phyloP scores from a whole-genome alignment of 2,113 vertebrate species.

The Charina bottae region DNA sequence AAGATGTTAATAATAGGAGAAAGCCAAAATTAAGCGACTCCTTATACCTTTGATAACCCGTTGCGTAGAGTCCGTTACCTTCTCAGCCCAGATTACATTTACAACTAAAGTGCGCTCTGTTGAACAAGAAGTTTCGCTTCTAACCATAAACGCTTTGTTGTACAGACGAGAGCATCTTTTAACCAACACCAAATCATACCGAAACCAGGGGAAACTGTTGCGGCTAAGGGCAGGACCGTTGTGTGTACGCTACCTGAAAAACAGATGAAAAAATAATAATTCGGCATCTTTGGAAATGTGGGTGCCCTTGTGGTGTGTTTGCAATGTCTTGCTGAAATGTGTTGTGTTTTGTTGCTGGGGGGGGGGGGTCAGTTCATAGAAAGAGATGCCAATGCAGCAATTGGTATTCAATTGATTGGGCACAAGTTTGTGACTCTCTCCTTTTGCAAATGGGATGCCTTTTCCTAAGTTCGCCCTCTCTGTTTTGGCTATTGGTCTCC shows the following conservation, averaged over 20 bases:
- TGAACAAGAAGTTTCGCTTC: not conserved
- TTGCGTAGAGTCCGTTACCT: not conserved
- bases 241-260: not conserved
- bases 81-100: too few species aligned
- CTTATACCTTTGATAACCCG: not conserved
- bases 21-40: not conserved
- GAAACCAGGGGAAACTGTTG: constrained; percentile 1
- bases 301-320: not conserved
- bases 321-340: not conserved
- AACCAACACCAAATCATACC: not conserved
- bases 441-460: not conserved
- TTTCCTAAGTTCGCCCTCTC: not conserved
- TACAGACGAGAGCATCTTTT: not conserved
- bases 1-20: not conserved
- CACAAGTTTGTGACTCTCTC: not conserved
- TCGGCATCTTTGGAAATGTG: not conserved
- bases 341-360: not conserved
- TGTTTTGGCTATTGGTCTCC: not conserved
- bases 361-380: not conserved
- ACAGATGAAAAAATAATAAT: not conserved
- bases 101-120: not conserved
- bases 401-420: too few species aligned
- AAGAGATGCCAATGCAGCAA: not conserved
- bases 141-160: constrained; percentile 3
- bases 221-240: not conserved